Conservation (phyloP, 37 sponge, comb jelly and placozoan genomes). For the Diacarnus erythraeanus region DNA sequence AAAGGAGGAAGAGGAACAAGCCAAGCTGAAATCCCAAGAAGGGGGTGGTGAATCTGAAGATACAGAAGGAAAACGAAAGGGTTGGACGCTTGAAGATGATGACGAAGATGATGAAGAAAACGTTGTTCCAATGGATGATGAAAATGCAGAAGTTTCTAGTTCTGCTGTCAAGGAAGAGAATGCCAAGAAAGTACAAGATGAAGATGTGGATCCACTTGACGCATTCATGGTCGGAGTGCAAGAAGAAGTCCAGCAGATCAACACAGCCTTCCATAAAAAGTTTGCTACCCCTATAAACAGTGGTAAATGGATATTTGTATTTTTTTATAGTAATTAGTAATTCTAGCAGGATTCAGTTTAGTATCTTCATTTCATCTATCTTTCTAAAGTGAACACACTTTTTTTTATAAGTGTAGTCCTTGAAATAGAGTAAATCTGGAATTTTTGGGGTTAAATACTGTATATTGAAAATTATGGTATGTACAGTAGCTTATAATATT, state of each 20-base stretch:
- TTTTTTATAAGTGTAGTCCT: too few species aligned
- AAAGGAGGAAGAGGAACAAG: conserved; percentile 74
- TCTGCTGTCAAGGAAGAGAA: conserved; percentile 41
- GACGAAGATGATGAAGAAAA: conserved; percentile 81
- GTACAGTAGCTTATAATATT: background rate
- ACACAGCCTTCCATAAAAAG: conserved; percentile 16
- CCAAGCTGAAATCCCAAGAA: conserved; percentile 51
- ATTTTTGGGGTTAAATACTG: too few species aligned
- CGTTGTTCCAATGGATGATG: conserved; percentile 24
- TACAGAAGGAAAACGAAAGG: conserved; percentile 62
- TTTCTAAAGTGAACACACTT: too few species aligned
- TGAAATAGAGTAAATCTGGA: too few species aligned
- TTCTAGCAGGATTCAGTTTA: too few species aligned
- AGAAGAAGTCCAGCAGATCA: conserved; percentile 33
- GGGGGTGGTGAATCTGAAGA: conserved; percentile 65
- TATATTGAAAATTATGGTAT: too few species aligned
- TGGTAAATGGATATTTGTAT: too few species aligned
- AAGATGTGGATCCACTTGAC: conserved; percentile 92
- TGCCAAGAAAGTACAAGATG: conserved; percentile 59
- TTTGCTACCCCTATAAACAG: background rate
- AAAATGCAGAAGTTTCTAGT: conserved; percentile 13
- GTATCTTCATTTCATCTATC: too few species aligned
- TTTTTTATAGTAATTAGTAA: too few species aligned
- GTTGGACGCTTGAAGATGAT: conserved; percentile 89
- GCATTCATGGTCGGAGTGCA: conserved; percentile 69